Percentiles rank a stretch among this genome's conserved stretches.
These are phyloP conservation scores for Lepidurus couesii DNA, from an alignment of 1,140 invertebrate species.

Conservation along the genomic window DNA sequence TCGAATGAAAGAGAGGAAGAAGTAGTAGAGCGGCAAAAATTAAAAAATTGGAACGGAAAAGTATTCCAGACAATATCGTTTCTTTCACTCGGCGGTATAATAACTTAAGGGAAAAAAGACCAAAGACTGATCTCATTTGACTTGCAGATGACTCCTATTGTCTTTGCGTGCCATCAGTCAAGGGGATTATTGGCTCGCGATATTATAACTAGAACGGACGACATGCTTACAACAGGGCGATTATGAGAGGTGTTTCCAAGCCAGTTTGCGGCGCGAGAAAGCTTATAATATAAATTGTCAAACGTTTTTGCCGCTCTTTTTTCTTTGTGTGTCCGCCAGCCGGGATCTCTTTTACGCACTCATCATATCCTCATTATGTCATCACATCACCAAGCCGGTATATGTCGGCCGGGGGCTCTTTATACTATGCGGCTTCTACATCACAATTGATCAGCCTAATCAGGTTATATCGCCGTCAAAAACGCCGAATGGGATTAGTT, in stretches of 20 bases:
- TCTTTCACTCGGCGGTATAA: neutral
- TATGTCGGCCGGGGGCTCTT: neutral
- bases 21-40: neutral
- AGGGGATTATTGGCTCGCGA: neutral
- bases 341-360: conserved; percentile 5
- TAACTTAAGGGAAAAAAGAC: neutral
- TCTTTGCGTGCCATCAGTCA: neutral
- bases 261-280: neutral
- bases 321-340: neutral
- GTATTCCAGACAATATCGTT: neutral
- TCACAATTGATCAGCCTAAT: conserved; percentile 13
- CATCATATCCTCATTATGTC: neutral
- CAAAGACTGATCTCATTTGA: neutral
- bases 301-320: neutral
- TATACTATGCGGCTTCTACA: neutral
- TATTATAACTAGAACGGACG: neutral
- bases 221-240: neutral
- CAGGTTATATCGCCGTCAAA: conserved; percentile 6
- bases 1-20: no score
- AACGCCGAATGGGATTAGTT: neutral
- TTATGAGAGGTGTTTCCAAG: neutral
- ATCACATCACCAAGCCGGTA: neutral
- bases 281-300: neutral
- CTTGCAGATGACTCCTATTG: neutral
- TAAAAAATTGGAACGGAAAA: neutral